phyloP scores from a whole-genome alignment of 2,888 invertebrate genomes.

The Lottia gigantea region DNA sequence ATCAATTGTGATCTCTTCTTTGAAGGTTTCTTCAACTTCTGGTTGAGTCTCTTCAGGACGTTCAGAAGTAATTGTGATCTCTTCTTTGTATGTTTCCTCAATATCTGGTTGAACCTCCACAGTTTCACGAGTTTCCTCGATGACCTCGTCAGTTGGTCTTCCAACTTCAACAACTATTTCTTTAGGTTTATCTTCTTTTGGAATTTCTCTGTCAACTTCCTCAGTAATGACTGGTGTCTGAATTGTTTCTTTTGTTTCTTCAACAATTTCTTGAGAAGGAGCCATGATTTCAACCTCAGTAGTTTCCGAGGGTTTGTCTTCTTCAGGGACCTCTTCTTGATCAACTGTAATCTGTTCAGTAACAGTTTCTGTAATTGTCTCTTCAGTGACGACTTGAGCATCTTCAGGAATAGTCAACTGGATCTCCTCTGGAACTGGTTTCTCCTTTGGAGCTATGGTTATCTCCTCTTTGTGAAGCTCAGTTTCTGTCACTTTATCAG shows the following conservation, averaged over 20 bases:
- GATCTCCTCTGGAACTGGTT: not conserved
- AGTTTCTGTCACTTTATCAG: not conserved
- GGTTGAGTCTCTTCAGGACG: not conserved
- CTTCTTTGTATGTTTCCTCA: slow-evolving; percentile 19
- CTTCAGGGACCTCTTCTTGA: no score
- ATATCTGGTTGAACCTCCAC: slow-evolving; percentile 18
- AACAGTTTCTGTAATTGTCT: slow-evolving; percentile 12
- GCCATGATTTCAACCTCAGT: no score
- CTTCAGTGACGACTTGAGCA: not conserved
- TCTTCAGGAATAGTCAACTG: not conserved
- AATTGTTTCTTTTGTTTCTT: no score
- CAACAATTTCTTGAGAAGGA: no score
- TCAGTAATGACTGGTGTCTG: no score
- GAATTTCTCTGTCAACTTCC: slow-evolving; percentile 20
- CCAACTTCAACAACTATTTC: slow-evolving; percentile 12
- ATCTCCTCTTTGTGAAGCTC: slow-evolving; percentile 16
- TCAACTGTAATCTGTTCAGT: not conserved
- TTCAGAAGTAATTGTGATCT: not conserved
- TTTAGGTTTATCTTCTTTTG: slow-evolving; percentile 23
- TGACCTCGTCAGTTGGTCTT: not conserved
- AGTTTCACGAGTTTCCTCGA: not conserved
- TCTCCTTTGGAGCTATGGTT: not conserved
- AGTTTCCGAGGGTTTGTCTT: no score
- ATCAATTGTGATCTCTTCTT: no score
- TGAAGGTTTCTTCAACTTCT: no score